phyloP scores from a whole-genome alignment of 2,113 vertebrate genomes.

The Sinocyclocheilus anshuiensis region DNA sequence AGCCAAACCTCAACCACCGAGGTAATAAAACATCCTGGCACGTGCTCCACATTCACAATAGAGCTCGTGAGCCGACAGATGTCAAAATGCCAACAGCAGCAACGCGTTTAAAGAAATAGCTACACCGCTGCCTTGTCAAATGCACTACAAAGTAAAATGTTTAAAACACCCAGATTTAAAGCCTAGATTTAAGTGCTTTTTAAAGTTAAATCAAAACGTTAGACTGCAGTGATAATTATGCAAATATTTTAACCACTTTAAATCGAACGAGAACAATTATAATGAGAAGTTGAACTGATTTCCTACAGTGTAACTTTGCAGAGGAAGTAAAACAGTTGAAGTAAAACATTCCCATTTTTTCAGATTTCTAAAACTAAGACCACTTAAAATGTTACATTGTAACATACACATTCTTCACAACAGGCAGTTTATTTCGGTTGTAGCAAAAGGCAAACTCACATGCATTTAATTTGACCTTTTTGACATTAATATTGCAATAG shows the following conservation, averaged over 20 bases:
- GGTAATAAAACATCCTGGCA: conserved; percentile 89
- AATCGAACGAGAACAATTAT: not conserved
- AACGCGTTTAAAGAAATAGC: conserved; percentile 46
- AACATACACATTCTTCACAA: not conserved
- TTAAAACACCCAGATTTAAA: not conserved
- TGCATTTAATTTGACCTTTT: not conserved
- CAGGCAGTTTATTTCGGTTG: not conserved
- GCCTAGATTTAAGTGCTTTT: not conserved
- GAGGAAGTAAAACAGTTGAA: not conserved
- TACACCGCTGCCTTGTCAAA: conserved; percentile 3
- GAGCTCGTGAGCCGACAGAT: conserved; percentile 77
- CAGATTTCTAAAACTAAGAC: not conserved
- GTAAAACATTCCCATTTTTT: not conserved
- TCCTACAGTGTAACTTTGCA: not conserved
- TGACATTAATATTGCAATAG: not conserved
- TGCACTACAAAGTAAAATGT: not conserved
- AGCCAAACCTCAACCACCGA: conserved; percentile 83
- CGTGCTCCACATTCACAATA: conserved; percentile 87
- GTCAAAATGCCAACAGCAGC: conserved; percentile 80
- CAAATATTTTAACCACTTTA: not conserved
- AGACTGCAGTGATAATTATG: not conserved
- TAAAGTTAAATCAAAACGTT: not conserved
- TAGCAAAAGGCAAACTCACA: not conserved
- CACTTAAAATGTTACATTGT: too few species aligned
- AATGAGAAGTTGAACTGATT: not conserved